Evolutionary conservation across 1,140 invertebrate genomes (phyloP).

Genomic region (Lycorma delicatula): DNA sequence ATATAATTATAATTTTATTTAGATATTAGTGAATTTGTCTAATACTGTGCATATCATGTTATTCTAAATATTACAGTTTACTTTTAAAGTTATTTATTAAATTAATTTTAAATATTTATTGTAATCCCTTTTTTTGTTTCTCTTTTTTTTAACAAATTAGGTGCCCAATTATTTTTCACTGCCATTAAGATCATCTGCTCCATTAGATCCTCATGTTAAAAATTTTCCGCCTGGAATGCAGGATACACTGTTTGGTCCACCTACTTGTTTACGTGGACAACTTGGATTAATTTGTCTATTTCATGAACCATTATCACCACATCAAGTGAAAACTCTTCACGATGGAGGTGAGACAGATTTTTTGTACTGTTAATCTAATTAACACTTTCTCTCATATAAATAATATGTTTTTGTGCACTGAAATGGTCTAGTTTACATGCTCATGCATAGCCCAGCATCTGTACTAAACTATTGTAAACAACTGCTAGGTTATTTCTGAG

Average conservation of each 20-base stretch:
- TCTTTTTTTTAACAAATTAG: slow-evolving; percentile 26
- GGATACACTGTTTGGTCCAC: slow-evolving; percentile 42
- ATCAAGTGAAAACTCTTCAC: slow-evolving; percentile 38
- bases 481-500: no score
- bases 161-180: slow-evolving; percentile 42
- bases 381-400: no score
- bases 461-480: no score
- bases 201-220: slow-evolving; percentile 43
- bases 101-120: slow-evolving; percentile 2
- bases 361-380: background rate
- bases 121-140: slow-evolving; percentile 15
- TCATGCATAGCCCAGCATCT: no score
- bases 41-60: no score
- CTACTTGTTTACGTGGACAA: slow-evolving; percentile 43
- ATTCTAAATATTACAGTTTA: no score
- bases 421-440: no score
- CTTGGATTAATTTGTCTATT: slow-evolving; percentile 44
- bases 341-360: slow-evolving; percentile 31
- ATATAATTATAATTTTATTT: no score
- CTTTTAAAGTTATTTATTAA: no score
- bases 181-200: slow-evolving; percentile 33
- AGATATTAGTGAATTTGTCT: no score
- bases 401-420: no score
- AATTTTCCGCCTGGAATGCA: slow-evolving; percentile 45
- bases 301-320: slow-evolving; percentile 38